Evolutionary conservation across 2,113 vertebrate species (phyloP).

Genomic region (Danionella cerebrum): DNA sequence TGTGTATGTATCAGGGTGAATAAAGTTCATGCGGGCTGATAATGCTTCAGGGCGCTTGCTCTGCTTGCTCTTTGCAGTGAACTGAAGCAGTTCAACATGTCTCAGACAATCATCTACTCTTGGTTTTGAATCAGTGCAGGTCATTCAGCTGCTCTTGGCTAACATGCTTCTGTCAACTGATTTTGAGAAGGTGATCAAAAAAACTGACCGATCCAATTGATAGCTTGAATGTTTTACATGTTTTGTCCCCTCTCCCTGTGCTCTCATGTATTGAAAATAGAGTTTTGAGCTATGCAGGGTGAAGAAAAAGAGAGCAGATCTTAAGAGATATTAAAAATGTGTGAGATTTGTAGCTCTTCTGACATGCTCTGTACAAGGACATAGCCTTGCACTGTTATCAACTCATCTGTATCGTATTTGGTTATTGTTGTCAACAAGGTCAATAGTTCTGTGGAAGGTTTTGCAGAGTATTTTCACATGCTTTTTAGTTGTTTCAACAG

Average conservation of each 20-base stretch:
- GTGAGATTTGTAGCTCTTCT: conserved; percentile 12
- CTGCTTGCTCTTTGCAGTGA: conserved; percentile 7
- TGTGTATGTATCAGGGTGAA: conserved; percentile 3
- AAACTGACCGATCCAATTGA: conserved; percentile 14
- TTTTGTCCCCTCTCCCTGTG: neutral
- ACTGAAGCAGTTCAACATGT: neutral
- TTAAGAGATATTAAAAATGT: neutral
- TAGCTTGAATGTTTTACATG: neutral
- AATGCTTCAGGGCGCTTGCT: conserved; percentile 9
- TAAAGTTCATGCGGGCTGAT: neutral
- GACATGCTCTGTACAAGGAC: conserved; percentile 1
- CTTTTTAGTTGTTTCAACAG: neutral
- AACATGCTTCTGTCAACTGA: neutral
- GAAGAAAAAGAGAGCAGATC: neutral
- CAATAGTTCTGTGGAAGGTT: neutral
- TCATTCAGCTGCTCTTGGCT: neutral
- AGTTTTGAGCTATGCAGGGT: neutral
- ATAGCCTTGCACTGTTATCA: neutral
- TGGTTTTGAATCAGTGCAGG: conserved; percentile 6
- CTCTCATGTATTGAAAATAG: conserved; percentile 17
- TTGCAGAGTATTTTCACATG: neutral
- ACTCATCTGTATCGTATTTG: neutral
- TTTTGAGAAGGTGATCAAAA: conserved; percentile 1
- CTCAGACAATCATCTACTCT: neutral
- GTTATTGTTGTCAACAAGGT: conserved; percentile 5